Conservation (phyloP, 1,140 invertebrate species). For the Tetramorium parvispinum region DNA sequence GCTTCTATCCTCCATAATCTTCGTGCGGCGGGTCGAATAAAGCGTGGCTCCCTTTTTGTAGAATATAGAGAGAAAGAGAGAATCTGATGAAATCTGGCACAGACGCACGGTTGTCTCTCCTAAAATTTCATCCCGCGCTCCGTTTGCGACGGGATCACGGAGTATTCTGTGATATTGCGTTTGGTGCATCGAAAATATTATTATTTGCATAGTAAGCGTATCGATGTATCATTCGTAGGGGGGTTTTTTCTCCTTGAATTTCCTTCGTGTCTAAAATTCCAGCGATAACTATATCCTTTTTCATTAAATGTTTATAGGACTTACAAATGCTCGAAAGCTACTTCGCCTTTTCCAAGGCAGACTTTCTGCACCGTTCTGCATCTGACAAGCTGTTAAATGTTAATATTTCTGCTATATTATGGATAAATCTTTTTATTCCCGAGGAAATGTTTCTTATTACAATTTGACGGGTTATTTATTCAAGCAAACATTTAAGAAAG, state of each 20-base stretch:
- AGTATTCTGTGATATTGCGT: conserved; percentile 53
- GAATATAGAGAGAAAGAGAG: conserved; percentile 51
- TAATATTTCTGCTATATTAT: conserved; percentile 23
- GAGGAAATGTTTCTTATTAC: conserved; percentile 4
- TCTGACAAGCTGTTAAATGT: conserved; percentile 38
- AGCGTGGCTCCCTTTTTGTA: conserved; percentile 42
- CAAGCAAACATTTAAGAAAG: conserved; percentile 15
- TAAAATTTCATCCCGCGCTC: conserved; percentile 55
- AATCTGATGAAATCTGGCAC: conserved; percentile 57
- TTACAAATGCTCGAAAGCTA: conserved; percentile 19
- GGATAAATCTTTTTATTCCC: background rate
- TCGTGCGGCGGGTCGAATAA: conserved; percentile 45
- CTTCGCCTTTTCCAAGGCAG: background rate
- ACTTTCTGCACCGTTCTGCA: background rate
- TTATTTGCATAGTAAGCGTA: conserved; percentile 54
- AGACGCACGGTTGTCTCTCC: conserved; percentile 54
- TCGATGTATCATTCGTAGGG: conserved; percentile 12
- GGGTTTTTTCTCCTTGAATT: conserved; percentile 4
- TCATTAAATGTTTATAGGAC: conserved; percentile 30
- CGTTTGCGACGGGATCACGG: conserved; percentile 41
- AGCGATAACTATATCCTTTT: conserved; percentile 34
- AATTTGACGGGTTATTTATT: conserved; percentile 41
- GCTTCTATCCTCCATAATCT: conserved; percentile 50
- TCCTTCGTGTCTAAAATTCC: conserved; percentile 12
- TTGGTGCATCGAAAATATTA: conserved; percentile 54